Evolutionary conservation across 2,113 vertebrate genomes (phyloP), one percentile per base, ranked within the genome.

Genomic region (Scomber colias): DNA sequence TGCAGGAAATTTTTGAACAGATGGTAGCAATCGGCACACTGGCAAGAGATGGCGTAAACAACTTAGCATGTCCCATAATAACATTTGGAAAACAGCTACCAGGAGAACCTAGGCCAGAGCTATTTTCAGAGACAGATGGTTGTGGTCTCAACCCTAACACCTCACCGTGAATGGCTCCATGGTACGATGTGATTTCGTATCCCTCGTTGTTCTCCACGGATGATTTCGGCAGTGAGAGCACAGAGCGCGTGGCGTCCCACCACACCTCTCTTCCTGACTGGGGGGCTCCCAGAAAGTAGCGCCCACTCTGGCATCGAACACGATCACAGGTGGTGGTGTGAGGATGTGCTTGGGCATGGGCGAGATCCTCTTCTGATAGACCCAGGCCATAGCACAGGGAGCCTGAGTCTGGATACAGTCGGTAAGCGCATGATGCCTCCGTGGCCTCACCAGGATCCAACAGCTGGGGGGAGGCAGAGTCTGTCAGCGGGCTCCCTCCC

Each of bases 401-500:
- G 30, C 95, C 91, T 11, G 97, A 95, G 49, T 99, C 98, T 0
- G 97, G 93, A 84, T 97, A 96, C 79, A 98, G 96, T 31, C 97
- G 92, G 87, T 99, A 99, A 89, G 97, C 97, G 53, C 98, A 99
- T 15, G 98, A 97, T 0, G 95, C 90, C 0, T 99, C 97, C 0
- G 97, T 93, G 15, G 96, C 93, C 79, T 99, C 97, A 0, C 70
- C 40, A 0, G 96, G 90, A 61, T 99, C 98, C 94, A 98, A 83
- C 8, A 99, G 95, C 93, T 98, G 97, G 11, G 98, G 98, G 69
- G 98, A 99, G 50, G 97, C 95, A 0, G 97, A 94, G 35, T 99
- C 98, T 0, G 98, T 99, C 86, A 99, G 89, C 0, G 98, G 98
- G 54, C 98, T 99, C 61, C 98, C 98, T 4, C 98, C 98, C 98